phyloP scores from a whole-genome alignment of 2,888 invertebrate genomes.

The Scaptomyza tumidula region DNA sequence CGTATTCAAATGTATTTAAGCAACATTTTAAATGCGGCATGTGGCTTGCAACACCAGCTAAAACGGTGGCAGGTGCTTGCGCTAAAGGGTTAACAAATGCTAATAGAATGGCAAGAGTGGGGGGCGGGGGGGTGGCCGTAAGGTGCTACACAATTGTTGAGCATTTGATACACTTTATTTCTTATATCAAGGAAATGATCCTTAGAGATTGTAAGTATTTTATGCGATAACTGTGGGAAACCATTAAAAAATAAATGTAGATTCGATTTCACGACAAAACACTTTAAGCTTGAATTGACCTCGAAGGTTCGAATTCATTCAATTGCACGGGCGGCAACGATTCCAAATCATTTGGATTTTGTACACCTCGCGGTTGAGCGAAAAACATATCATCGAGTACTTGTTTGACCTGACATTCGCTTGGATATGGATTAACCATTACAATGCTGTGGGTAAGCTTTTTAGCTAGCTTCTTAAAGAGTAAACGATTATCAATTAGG shows the following conservation, averaged over 20 bases:
- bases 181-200: no score
- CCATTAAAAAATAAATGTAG: no score
- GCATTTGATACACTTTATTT: no score
- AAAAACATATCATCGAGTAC: constrained; percentile 78
- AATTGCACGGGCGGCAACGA: constrained; percentile 52
- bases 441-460: constrained; percentile 75
- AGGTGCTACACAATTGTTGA: no score
- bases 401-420: constrained; percentile 71
- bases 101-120: neutral
- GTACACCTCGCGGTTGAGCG: constrained; percentile 66
- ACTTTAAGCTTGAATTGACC: no score
- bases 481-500: constrained; percentile 79
- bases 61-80: neutral
- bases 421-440: constrained; percentile 79
- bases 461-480: constrained; percentile 82
- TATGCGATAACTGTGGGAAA: no score
- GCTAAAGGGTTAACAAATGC: neutral
- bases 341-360: constrained; percentile 67
- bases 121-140: no score
- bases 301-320: constrained; percentile 29
- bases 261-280: no score
- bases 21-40: constrained; percentile 23
- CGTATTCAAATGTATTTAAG: constrained; percentile 45
- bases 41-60: constrained; percentile 3
- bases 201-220: no score